These are phyloP conservation scores for Amphiprion ocellaris DNA, from an alignment of 2,113 vertebrate species.

Conservation along the genomic window DNA sequence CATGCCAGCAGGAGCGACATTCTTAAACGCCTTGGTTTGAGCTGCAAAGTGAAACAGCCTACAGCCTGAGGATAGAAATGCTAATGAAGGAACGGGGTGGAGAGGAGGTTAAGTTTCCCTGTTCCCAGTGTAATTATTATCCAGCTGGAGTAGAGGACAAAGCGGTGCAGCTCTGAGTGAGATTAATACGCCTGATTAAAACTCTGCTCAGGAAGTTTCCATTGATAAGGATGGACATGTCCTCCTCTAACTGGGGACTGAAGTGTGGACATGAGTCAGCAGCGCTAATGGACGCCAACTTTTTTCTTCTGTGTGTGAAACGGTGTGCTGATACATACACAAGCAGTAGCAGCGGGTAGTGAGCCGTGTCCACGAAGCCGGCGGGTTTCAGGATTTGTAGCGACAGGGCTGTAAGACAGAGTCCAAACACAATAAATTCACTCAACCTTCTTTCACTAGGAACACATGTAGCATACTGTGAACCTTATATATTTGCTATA, in stretches of 20 bases:
- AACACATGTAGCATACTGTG: too few relatives aligned
- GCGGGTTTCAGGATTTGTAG: constrained; percentile 96
- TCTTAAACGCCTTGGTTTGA: not conserved
- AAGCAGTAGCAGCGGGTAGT: constrained; percentile 94
- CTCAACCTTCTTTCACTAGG: too few relatives aligned
- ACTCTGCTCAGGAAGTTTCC: constrained; percentile 12
- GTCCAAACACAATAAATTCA: too few relatives aligned
- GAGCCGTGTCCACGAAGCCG: constrained; percentile 86
- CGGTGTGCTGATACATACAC: constrained; percentile 87
- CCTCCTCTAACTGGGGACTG: not conserved
- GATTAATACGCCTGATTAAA: constrained; percentile 49
- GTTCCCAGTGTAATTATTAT: constrained; percentile 37
- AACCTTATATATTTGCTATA: too few relatives aligned
- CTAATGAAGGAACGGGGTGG: constrained; percentile 23
- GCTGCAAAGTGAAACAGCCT: not conserved
- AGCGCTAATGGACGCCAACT: not conserved
- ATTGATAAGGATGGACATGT: not conserved
- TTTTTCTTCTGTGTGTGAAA: not conserved
- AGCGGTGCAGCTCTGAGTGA: constrained; percentile 3
- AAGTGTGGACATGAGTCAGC: not conserved
- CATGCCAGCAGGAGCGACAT: too few relatives aligned
- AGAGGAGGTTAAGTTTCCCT: constrained; percentile 1
- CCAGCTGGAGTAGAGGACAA: constrained; percentile 15
- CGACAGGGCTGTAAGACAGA: constrained; percentile 84
- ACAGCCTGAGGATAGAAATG: not conserved